Evolutionary conservation across 2,888 invertebrate species (phyloP), one percentile per base, ranked within the genome.

Genomic region (Dusona sp.): DNA sequence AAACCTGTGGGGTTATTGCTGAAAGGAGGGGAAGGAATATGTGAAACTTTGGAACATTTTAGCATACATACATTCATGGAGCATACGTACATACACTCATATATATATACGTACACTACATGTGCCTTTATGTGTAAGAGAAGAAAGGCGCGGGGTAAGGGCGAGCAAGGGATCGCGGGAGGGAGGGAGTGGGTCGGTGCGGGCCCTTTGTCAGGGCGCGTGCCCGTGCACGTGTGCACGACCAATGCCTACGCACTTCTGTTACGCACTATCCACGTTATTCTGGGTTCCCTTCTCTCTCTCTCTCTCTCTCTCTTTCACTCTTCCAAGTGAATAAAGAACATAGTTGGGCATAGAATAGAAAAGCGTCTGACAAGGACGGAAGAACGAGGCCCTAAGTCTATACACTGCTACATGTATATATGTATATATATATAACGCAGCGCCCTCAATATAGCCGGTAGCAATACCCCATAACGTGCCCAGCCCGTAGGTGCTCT

Each of bases 151-250:
- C 42, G 13, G 48, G 48, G 45, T 4, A n/a, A 22, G 36, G 11
- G 79, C 85, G 89, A 82, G 89, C 65, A 79, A 82, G 80, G 82
- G 68, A 84, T 29, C 51, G 64, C 74, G 74, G 84, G 70, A 82
- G 48, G 87, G 77, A 86, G 88, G 87, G 88, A 83, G 90, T 88
- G 87, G 92, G 90, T 87, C 90, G 91, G 93, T 92, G 93, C 92
- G 93, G 93, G 93, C 91, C 90, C 93, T 94, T 94, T 94, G 94
- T 94, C 91, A 91, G 85, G 94, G 92, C 94, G 93, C 94, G 94
- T 94, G 94, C 93, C 93, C 92, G 89, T 92, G 94, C 94, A 93
- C 93, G 94, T 93, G 93, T 93, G 93, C 93, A 91, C 91, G 92
- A 91, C 93, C 93, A 93, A 93, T 93, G 92, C 92, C 92, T 92